phyloP scores from a whole-genome alignment of 2,888 invertebrate species.

The Rotaria socialis region DNA sequence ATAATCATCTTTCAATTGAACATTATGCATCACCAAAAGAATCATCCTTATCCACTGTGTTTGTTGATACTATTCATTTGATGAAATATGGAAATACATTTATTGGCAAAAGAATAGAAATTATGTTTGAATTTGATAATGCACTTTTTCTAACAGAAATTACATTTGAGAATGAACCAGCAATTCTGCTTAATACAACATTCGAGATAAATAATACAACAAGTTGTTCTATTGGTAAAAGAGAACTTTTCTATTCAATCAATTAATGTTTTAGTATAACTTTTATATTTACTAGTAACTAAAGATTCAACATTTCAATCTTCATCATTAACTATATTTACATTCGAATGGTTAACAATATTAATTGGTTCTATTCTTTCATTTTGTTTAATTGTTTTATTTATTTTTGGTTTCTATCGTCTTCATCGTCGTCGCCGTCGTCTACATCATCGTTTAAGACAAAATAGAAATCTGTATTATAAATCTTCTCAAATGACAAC shows the following conservation, averaged over 20 bases:
- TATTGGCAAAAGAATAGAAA: background rate
- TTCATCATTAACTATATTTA: background rate
- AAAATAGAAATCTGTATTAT: background rate
- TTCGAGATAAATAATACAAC: background rate
- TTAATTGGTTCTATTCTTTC: background rate
- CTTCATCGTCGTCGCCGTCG: background rate
- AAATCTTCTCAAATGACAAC: background rate
- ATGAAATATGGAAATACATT: background rate
- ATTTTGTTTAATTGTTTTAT: background rate
- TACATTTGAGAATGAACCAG: conserved; percentile 14
- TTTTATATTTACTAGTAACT: background rate
- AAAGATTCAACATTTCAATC: background rate
- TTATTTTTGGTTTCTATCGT: background rate
- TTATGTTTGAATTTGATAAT: background rate
- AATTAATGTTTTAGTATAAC: no score
- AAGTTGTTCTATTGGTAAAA: background rate
- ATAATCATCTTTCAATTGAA: background rate
- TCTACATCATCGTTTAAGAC: background rate
- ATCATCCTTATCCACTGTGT: conserved; percentile 6
- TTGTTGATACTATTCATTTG: background rate
- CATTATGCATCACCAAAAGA: background rate
- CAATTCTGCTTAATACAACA: background rate
- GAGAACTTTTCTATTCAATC: no score
- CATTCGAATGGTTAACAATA: conserved; percentile 5
- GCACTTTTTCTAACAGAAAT: conserved; percentile 1